phyloP scores from a whole-genome alignment of 2,888 invertebrate genomes.

The Torymus auratus region DNA sequence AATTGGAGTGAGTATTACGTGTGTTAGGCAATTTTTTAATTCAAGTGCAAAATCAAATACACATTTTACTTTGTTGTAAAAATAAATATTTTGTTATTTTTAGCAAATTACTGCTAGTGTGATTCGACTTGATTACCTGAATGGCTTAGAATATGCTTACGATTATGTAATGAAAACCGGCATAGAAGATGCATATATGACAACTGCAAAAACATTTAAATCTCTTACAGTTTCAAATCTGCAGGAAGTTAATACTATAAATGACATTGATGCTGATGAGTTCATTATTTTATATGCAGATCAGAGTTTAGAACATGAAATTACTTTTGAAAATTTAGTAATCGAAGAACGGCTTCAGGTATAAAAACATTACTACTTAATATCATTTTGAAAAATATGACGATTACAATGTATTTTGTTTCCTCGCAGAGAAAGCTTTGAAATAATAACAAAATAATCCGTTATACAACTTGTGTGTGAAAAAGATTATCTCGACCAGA shows the following conservation, averaged over 20 bases:
- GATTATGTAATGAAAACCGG: conserved; percentile 77
- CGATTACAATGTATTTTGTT: too few species aligned
- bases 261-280: conserved; percentile 76
- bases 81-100: conserved; percentile 27
- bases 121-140: conserved; percentile 74
- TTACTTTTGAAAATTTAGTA: conserved; percentile 79
- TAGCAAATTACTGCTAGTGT: conserved; percentile 75
- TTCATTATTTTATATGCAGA: conserved; percentile 77
- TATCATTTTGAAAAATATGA: too few species aligned
- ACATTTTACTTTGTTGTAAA: too few species aligned
- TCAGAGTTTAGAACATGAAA: conserved; percentile 76
- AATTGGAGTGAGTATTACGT: conserved; percentile 76
- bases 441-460: too few species aligned
- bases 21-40: neutral
- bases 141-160: conserved; percentile 78
- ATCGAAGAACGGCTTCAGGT: conserved; percentile 78
- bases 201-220: conserved; percentile 78
- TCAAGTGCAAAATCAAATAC: too few species aligned
- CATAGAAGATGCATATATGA: conserved; percentile 71
- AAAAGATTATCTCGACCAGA: too few species aligned
- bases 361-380: conserved; percentile 23
- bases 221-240: conserved; percentile 73
- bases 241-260: conserved; percentile 75
- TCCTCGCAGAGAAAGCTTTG: too few species aligned
- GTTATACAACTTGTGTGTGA: too few species aligned